phyloP scores from a whole-genome alignment of 1,140 invertebrate genomes.

The Platorchestia sp. region DNA sequence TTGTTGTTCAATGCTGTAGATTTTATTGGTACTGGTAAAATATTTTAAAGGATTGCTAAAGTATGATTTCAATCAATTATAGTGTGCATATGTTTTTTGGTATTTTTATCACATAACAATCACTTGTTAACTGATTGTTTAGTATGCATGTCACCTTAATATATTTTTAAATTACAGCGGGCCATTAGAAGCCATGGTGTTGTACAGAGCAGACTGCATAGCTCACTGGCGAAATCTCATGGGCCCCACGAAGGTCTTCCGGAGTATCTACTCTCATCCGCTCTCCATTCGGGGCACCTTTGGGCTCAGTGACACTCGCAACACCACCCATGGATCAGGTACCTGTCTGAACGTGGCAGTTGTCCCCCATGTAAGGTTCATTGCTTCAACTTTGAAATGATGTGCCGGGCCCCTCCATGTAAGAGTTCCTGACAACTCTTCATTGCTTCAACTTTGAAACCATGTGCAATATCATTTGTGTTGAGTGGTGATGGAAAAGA shows the following conservation, averaged over 20 bases:
- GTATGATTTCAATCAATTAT: too few species aligned
- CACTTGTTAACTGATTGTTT: background rate
- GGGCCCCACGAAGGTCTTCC: background rate
- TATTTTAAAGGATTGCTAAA: background rate
- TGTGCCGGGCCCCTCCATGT: too few species aligned
- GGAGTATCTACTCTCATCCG: background rate
- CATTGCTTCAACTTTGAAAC: too few species aligned
- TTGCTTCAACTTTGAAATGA: too few species aligned
- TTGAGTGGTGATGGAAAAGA: too few species aligned
- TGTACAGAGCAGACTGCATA: background rate
- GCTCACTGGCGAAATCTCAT: constrained; percentile 33
- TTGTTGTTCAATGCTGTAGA: too few species aligned
- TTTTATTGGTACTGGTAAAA: background rate
- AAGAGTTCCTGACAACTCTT: too few species aligned
- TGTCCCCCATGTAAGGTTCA: too few species aligned
- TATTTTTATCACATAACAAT: too few species aligned
- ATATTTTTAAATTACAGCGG: background rate
- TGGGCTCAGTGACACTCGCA: constrained; percentile 32
- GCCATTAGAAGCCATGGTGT: constrained; percentile 10
- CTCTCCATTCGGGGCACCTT: background rate
- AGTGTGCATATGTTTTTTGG: too few species aligned
- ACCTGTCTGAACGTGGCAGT: background rate
- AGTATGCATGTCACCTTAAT: background rate
- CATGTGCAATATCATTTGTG: too few species aligned
- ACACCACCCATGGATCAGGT: constrained; percentile 27